Evolutionary conservation across 2,888 invertebrate genomes (phyloP).

Genomic region (Gastrophysa polygoni): DNA sequence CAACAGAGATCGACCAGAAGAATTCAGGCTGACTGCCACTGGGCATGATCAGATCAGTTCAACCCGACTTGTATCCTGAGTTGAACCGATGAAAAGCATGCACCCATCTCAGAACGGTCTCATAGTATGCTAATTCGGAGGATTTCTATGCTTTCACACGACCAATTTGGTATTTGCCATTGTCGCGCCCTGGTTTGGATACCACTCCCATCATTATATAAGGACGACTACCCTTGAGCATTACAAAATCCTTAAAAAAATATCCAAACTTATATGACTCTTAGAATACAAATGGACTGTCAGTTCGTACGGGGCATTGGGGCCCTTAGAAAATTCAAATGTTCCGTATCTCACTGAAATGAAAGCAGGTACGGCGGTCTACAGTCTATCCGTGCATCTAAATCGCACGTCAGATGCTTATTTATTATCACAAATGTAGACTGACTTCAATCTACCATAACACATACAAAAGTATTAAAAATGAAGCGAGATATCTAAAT

Average conservation of each 20-base stretch:
- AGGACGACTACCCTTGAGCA: constrained; percentile 53
- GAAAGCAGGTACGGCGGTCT: constrained; percentile 54
- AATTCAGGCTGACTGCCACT: no score
- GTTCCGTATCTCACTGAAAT: constrained; percentile 52
- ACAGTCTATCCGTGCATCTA: constrained; percentile 52
- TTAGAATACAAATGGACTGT: constrained; percentile 55
- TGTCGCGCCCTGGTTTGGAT: constrained; percentile 44
- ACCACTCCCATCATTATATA: constrained; percentile 35
- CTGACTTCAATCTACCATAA: constrained; percentile 50
- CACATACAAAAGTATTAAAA: constrained; percentile 58
- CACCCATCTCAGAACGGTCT: no score
- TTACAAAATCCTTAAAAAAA: constrained; percentile 57
- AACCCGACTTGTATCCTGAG: no score
- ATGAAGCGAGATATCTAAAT: constrained; percentile 50
- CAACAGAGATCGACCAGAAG: no score
- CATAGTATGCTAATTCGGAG: no score
- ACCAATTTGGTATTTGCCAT: constrained; percentile 42
- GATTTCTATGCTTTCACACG: constrained; percentile 24
- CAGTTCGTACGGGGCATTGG: constrained; percentile 45
- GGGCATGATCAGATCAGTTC: no score
- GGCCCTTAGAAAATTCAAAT: constrained; percentile 38
- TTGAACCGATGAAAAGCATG: no score
- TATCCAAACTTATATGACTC: constrained; percentile 56
- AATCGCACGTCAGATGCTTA: constrained; percentile 51
- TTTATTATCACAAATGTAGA: constrained; percentile 52